Base-by-base conservation (phyloP, 2,797 vertebrate genomes). In the Mionectes olivaceus region DNA sequence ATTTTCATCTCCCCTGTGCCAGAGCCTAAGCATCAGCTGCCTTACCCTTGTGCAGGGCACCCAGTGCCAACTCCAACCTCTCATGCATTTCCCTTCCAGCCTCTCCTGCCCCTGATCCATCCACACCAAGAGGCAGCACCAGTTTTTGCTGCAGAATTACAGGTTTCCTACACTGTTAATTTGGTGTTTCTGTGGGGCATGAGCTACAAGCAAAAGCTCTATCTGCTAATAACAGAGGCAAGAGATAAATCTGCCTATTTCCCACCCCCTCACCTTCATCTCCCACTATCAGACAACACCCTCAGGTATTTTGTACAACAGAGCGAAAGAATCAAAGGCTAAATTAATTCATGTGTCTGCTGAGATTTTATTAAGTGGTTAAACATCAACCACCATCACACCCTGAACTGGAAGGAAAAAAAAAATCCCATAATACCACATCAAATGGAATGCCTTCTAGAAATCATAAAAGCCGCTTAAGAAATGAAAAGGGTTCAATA, bases 291-390 rank as follows among this genome's bases (percentile, higher is more conserved):
- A 88, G 63, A 82, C 33, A 86, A 84, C 70, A 70, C 59, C 85
- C 79, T 11, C 22, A 59, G 70, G 89, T 39, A 43, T 39, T 90
- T 7, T 27, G 55, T 88, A 65, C 35, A 70, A 57, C 75, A 70
- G 27, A 90, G 63, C 6, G 11, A 82, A 92, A 84, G 44, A 88
- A 91, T 84, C 91, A 93, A 91, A 94, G 89, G 28, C 50, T 64
- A 86, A 82, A 94, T 92, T 89, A 88, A 92, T 88, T 90, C 79
- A 65, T 47, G 81, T 53, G 68, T 87, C 90, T 93, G 90, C 90
- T 67, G 78, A 91, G 76, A 93, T 80, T 94, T 92, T 87, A 93
- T 88, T 90, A 90, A 93, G 88, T 73, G 83, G 79, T 90, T 92
- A 82, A 90, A 93, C 71, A 90, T 49, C 83, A 90, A 82, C 71